Conservation (phyloP, 2,113 vertebrate genomes). For the Sylvia atricapilla region DNA sequence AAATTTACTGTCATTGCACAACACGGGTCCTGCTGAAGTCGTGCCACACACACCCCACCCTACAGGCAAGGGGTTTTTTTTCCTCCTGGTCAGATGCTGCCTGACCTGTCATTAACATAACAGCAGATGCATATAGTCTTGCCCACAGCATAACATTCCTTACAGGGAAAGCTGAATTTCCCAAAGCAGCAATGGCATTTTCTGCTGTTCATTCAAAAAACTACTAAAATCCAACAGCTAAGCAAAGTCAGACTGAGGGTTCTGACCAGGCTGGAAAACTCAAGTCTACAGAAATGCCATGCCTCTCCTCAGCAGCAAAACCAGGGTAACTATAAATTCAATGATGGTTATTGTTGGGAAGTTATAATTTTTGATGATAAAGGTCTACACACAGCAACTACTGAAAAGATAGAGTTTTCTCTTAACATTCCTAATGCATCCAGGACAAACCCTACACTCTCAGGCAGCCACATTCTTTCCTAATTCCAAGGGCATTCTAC, state of each 20-base stretch:
- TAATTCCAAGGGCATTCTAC: not conserved
- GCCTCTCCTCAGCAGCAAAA: not conserved
- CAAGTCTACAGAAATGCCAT: accelerated
- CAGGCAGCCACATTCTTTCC: not conserved
- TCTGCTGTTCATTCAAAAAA: not conserved
- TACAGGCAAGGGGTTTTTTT: not conserved
- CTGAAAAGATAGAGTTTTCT: not conserved
- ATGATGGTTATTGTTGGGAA: not conserved
- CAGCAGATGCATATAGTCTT: not conserved
- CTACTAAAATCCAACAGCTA: not conserved
- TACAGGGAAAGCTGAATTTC: not conserved
- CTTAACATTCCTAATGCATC: not conserved
- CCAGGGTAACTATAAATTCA: not conserved
- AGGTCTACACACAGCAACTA: not conserved
- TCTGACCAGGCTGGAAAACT: not conserved
- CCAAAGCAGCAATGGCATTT: not conserved
- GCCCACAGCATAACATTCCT: not conserved
- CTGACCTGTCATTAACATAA: not conserved
- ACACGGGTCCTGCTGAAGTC: not conserved
- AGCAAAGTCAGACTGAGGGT: not conserved
- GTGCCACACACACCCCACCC: not conserved
- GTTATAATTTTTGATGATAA: not conserved
- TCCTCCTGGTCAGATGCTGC: not conserved
- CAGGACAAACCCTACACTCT: not conserved
- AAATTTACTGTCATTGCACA: not conserved